Evolutionary conservation across 2,888 invertebrate genomes (phyloP).

Genomic region (Andrena bucephala): DNA sequence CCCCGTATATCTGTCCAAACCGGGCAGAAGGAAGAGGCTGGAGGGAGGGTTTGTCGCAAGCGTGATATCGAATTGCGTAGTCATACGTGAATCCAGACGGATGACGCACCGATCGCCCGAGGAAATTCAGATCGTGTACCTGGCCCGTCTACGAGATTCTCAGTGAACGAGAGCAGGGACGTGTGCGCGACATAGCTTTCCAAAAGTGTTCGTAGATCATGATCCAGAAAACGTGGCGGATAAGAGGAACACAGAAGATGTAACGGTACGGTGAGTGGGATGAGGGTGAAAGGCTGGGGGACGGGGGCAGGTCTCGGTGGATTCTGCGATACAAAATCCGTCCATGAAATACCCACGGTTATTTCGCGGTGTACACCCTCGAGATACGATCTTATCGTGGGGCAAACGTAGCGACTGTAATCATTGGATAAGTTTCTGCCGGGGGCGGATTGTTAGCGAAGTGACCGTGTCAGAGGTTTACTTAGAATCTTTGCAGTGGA

Average conservation of each 20-base stretch:
- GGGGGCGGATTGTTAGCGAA: conserved; percentile 20
- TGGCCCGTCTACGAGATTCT: conserved; percentile 65
- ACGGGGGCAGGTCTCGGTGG: conserved; percentile 34
- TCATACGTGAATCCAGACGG: conserved; percentile 80
- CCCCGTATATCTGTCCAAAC: no score
- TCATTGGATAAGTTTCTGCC: conserved; percentile 53
- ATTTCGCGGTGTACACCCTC: conserved; percentile 57
- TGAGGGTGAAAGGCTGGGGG: conserved; percentile 35
- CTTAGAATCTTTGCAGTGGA: not conserved
- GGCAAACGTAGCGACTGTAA: conserved; percentile 64
- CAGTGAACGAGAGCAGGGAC: conserved; percentile 35
- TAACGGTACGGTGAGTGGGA: conserved; percentile 5
- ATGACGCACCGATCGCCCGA: conserved; percentile 76
- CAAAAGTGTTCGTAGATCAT: conserved; percentile 54
- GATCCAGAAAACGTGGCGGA: conserved; percentile 38
- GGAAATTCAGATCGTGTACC: conserved; percentile 76
- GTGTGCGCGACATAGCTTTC: conserved; percentile 18
- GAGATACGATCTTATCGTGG: conserved; percentile 54
- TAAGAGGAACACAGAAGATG: not conserved
- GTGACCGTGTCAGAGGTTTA: conserved; percentile 27
- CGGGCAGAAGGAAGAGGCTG: not conserved
- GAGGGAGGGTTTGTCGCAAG: conserved; percentile 60
- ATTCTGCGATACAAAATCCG: conserved; percentile 68
- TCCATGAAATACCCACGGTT: conserved; percentile 61
- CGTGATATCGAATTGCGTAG: conserved; percentile 82